phyloP scores from a whole-genome alignment of 2,797 vertebrate genomes.

The Morus bassanus region DNA sequence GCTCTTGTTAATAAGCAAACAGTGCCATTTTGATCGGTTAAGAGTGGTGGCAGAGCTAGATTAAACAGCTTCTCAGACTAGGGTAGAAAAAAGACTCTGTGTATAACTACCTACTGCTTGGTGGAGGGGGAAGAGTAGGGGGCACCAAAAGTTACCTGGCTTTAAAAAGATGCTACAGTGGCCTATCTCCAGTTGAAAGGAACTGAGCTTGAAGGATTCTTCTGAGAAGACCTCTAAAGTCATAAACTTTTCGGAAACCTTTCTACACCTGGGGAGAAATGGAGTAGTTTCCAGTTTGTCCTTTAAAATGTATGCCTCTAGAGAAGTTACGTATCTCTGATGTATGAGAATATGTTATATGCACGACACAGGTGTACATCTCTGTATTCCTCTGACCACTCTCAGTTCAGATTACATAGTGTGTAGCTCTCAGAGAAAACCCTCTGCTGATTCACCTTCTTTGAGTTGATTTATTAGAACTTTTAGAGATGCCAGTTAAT shows the following conservation, averaged over 20 bases:
- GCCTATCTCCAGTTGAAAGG: background rate
- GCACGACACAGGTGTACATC: background rate
- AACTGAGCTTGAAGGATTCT: background rate
- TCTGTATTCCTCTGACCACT: background rate
- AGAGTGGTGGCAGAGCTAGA: background rate
- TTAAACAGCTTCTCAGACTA: background rate
- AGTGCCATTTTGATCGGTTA: background rate
- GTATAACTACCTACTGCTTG: background rate
- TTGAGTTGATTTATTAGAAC: background rate
- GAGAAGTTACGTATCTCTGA: background rate
- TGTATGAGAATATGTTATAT: background rate
- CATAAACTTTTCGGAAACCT: background rate
- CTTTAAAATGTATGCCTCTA: background rate
- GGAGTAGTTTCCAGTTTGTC: background rate
- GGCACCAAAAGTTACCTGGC: background rate
- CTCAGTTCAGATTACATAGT: background rate
- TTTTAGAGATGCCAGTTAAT: background rate
- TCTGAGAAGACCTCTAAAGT: background rate
- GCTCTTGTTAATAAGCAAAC: background rate
- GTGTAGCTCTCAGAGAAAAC: background rate
- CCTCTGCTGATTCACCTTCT: background rate
- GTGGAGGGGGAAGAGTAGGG: background rate
- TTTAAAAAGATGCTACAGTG: background rate
- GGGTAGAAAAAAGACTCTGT: background rate
- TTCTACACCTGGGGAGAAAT: background rate